Evolutionary conservation across 2,888 invertebrate species (phyloP).

Genomic region (Holacanthella duospinosa): DNA sequence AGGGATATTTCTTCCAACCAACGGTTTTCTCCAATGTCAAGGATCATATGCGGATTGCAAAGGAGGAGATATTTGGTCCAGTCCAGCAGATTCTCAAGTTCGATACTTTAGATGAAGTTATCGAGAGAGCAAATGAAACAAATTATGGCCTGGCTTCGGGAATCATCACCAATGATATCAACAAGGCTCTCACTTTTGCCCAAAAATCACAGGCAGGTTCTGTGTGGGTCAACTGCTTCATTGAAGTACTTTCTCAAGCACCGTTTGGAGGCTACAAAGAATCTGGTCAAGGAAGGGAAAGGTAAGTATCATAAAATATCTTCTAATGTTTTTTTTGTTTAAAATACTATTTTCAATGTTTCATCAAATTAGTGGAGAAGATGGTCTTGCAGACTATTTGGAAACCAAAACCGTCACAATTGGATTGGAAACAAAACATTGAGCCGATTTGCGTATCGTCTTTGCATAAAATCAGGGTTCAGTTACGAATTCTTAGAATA

Average conservation of each 20-base stretch:
- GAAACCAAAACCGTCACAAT: slow-evolving; percentile 68
- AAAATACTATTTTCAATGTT: too few species aligned
- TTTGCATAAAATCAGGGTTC: too few species aligned
- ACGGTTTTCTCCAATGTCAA: slow-evolving; percentile 44
- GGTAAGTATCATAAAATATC: slow-evolving; percentile 40
- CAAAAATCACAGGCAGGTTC: slow-evolving; percentile 67
- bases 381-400: slow-evolving; percentile 63
- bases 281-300: slow-evolving; percentile 73
- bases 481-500: too few species aligned
- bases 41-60: slow-evolving; percentile 45
- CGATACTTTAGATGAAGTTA: slow-evolving; percentile 61
- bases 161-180: slow-evolving; percentile 66
- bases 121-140: slow-evolving; percentile 69
- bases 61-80: slow-evolving; percentile 68
- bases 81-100: slow-evolving; percentile 79
- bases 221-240: slow-evolving; percentile 72
- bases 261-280: slow-evolving; percentile 87
- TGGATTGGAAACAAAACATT: slow-evolving; percentile 39
- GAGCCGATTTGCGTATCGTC: too few species aligned
- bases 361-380: slow-evolving; percentile 65
- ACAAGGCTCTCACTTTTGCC: slow-evolving; percentile 62
- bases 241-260: slow-evolving; percentile 58
- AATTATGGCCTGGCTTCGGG: slow-evolving; percentile 72
- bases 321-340: slow-evolving; percentile 4
- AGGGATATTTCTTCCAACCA: slow-evolving; percentile 57